phyloP scores from a whole-genome alignment of 2,113 vertebrate genomes.

The Maccullochella peelii region DNA sequence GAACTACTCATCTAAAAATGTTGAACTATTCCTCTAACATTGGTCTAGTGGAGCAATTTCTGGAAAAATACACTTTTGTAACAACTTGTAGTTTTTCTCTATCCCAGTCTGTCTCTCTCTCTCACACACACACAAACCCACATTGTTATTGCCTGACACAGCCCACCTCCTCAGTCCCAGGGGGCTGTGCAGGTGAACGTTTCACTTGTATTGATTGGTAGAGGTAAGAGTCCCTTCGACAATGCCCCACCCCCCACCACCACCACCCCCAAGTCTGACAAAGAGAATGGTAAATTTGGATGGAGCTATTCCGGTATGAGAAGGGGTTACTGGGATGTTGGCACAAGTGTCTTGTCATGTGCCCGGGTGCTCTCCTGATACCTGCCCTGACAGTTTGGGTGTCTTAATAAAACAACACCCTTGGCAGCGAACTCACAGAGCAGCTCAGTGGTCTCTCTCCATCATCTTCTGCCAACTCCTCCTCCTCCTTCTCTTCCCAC shows the following conservation, averaged over 20 bases:
- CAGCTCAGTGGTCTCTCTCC: slow-evolving; percentile 42
- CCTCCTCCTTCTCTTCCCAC: background rate
- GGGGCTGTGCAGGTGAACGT: slow-evolving; percentile 32
- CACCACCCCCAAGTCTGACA: slow-evolving; percentile 29
- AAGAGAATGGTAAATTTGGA: slow-evolving; percentile 47
- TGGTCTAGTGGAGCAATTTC: background rate
- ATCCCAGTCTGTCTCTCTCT: background rate
- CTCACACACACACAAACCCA: slow-evolving; percentile 6
- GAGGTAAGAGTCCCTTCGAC: slow-evolving; percentile 24
- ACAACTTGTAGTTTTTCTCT: background rate
- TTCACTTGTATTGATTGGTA: slow-evolving; percentile 44
- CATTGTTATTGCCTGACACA: slow-evolving; percentile 39
- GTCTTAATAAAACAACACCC: slow-evolving; percentile 76
- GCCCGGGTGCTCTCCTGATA: slow-evolving; percentile 59
- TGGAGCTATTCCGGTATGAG: slow-evolving; percentile 47
- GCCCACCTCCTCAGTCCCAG: slow-evolving; percentile 6
- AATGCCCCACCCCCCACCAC: background rate
- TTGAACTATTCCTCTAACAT: background rate
- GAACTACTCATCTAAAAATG: background rate
- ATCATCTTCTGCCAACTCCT: slow-evolving; percentile 30
- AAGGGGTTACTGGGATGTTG: slow-evolving; percentile 44
- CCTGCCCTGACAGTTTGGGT: slow-evolving; percentile 61
- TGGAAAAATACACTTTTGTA: slow-evolving; percentile 17
- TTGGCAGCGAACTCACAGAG: slow-evolving; percentile 49
- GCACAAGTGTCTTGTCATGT: slow-evolving; percentile 44